Percentiles rank a stretch among this genome's conserved stretches.
These are phyloP conservation scores for Maconellicoccus hirsutus DNA, from an alignment of 1,140 invertebrate genomes.

Conservation along the genomic window DNA sequence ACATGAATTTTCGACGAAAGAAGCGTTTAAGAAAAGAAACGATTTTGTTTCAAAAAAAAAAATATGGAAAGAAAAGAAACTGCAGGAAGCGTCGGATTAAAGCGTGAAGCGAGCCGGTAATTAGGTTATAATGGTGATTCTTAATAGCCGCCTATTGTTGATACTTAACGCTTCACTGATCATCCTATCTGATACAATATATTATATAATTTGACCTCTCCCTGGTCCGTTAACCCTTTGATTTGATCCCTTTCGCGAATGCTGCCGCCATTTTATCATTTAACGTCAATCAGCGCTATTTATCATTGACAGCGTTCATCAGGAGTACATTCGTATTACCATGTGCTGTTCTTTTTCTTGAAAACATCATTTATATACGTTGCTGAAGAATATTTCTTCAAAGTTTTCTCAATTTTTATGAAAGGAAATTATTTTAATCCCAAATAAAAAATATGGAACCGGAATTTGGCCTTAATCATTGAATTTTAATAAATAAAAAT, in stretches of 20 bases:
- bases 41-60: slow-evolving; percentile 4
- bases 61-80: too few relatives aligned
- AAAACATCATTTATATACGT: too few relatives aligned
- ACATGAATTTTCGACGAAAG: background rate
- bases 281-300: slow-evolving; percentile 11
- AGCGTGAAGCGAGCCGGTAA: slow-evolving; percentile 16
- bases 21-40: slow-evolving; percentile 5
- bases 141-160: slow-evolving; percentile 21
- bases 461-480: too few relatives aligned
- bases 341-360: too few relatives aligned
- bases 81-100: slow-evolving; percentile 14
- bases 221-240: slow-evolving; percentile 14
- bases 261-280: background rate
- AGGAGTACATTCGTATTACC: too few relatives aligned
- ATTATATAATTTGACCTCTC: slow-evolving; percentile 15
- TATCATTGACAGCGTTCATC: background rate
- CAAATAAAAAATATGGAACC: too few relatives aligned
- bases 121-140: slow-evolving; percentile 21
- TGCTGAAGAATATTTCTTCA: too few relatives aligned
- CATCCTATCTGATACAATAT: slow-evolving; percentile 16
- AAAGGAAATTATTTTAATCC: too few relatives aligned
- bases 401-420: too few relatives aligned
- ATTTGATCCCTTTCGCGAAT: slow-evolving; percentile 1
- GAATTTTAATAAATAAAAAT: too few relatives aligned
- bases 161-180: slow-evolving; percentile 15